These are phyloP conservation scores for Drosophila lowei DNA, from an alignment of 1,140 invertebrate genomes.

Conservation along the genomic window DNA sequence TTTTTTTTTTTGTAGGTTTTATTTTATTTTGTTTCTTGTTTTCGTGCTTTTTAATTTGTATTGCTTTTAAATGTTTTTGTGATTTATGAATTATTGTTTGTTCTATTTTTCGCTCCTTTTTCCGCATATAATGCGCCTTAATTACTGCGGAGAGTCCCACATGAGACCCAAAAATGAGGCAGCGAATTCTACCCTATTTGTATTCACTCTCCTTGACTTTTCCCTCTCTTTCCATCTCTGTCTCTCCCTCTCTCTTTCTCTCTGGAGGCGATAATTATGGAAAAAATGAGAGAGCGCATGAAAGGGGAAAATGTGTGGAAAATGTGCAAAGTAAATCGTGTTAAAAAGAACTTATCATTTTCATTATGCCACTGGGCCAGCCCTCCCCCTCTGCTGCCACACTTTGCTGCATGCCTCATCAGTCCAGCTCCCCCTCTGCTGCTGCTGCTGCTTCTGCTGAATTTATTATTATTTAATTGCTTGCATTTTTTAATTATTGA, in stretches of 20 bases:
- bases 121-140: conserved; percentile 66
- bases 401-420: background rate
- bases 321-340: conserved; percentile 71
- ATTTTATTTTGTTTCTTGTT: no score
- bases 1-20: no score
- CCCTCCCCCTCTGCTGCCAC: background rate
- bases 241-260: no score
- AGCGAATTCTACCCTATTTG: no score
- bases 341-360: conserved; percentile 79
- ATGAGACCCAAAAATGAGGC: conserved; percentile 3
- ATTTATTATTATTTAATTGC: conserved; percentile 77
- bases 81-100: no score
- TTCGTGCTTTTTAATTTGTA: no score
- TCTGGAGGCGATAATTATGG: conserved; percentile 15
- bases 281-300: conserved; percentile 39
- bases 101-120: conserved; percentile 20
- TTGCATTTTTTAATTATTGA: conserved; percentile 70
- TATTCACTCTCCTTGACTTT: no score
- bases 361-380: conserved; percentile 44
- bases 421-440: background rate
- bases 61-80: no score
- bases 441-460: background rate
- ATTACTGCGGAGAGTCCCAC: conserved; percentile 62
- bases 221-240: background rate
- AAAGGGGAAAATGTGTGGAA: conserved; percentile 25